Evolutionary conservation across 2,888 invertebrate genomes (phyloP), one percentile per base, ranked within the genome.

Genomic region (Lepas anatifera): DNA sequence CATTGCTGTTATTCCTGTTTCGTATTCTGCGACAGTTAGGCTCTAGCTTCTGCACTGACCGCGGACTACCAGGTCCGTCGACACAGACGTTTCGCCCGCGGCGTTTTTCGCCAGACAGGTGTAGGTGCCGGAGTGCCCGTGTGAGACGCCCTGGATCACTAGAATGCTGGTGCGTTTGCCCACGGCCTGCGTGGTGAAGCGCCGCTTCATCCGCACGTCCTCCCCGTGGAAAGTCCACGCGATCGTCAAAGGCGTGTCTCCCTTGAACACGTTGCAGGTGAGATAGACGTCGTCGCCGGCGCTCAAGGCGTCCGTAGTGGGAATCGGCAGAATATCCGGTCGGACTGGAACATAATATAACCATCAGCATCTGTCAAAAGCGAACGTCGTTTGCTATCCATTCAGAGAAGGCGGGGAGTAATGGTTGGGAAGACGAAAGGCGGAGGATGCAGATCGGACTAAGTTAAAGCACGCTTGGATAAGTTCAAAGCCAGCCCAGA

Each of bases 271-370:
- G 83, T 85, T 83, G 82, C 87, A 84, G 79, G 86, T 86, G 83
- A 84, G 85, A 81, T 90, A 90, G 76, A 87, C 89, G 73, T 89
- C 87, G 80, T 90, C 89, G 75, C 89, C 90, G 78, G 87, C 87
- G 74, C 80, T 52, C 66, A 74, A n/a, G 13, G 70, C 72, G 3
- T 63, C 63, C 63, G 11, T 18, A 16, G 22, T 22, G 2, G 3
- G 18, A 79, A 88, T 85, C 67, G 86, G 87, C 76, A 84, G 82
- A 76, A 88, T 86, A 82, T 87, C 87, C 73, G 87, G 87, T 75
- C 85, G 84, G 79, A 87, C 87, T 87, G 81, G 75, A 78, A 22
- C n/a, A n/a, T n/a, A n/a, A n/a, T n/a, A n/a, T n/a, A n/a, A n/a
- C n/a, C n/a, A n/a, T n/a, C n/a, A n/a, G n/a, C n/a, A n/a, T n/a